Conservation (phyloP, 1,140 invertebrate genomes). For the Brachionus rubens region DNA sequence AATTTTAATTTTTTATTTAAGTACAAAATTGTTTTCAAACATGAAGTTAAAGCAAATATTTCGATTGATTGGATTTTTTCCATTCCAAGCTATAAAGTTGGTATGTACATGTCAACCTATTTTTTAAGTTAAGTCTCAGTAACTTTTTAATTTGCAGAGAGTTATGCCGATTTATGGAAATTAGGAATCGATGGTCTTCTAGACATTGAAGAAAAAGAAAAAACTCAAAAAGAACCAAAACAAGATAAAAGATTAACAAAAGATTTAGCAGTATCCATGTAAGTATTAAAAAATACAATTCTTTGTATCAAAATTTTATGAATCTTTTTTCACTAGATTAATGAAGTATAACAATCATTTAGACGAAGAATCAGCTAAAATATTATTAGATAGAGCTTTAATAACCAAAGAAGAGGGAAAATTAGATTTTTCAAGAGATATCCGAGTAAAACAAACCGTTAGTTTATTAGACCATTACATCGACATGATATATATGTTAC, state of each 20-base stretch:
- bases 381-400: conserved; percentile 25
- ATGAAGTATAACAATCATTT: conserved; percentile 37
- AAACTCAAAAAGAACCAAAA: background rate
- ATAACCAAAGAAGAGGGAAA: background rate
- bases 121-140: background rate
- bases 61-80: conserved; percentile 39
- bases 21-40: conserved; percentile 33
- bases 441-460: conserved; percentile 27
- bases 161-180: background rate
- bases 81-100: conserved; percentile 35
- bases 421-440: conserved; percentile 39
- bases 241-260: background rate
- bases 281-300: background rate
- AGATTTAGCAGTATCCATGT: conserved; percentile 31
- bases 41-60: conserved; percentile 20
- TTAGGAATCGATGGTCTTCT: conserved; percentile 5
- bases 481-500: background rate
- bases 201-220: conserved; percentile 11
- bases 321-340: background rate
- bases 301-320: background rate
- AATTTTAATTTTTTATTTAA: background rate
- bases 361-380: conserved; percentile 18
- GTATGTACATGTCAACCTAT: background rate
- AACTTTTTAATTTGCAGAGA: background rate
- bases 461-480: conserved; percentile 24